phyloP scores from a whole-genome alignment of 2,797 vertebrate genomes.

The Cetoscarus ocellatus region DNA sequence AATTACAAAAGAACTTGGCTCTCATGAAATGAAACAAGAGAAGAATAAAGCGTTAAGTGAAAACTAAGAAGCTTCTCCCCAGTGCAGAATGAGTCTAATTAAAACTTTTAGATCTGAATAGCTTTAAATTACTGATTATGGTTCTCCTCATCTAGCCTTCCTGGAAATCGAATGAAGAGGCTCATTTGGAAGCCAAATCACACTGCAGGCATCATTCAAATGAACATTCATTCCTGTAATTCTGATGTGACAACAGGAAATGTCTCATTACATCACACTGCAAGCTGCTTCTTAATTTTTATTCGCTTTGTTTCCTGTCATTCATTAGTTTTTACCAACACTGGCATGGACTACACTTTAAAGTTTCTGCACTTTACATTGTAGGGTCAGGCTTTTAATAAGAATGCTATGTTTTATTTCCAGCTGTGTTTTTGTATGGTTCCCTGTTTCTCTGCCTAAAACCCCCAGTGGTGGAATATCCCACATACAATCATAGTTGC shows the following conservation, averaged over 20 bases:
- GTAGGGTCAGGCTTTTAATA: no score
- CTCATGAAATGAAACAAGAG: slow-evolving; percentile 20
- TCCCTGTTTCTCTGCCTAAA: no score
- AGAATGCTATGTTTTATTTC: no score
- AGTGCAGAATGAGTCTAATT: neutral
- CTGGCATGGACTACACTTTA: neutral
- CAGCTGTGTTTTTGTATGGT: no score
- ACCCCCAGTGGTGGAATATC: no score
- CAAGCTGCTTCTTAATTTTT: slow-evolving; percentile 2
- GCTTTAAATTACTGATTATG: neutral
- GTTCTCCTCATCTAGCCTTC: slow-evolving; percentile 32
- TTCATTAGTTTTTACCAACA: slow-evolving; percentile 15
- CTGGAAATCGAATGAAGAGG: slow-evolving; percentile 51
- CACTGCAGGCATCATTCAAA: slow-evolving; percentile 53
- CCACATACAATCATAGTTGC: no score
- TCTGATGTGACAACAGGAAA: slow-evolving; percentile 57
- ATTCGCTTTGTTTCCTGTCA: slow-evolving; percentile 31
- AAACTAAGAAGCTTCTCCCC: neutral
- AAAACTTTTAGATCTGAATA: slow-evolving; percentile 14
- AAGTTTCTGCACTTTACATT: neutral
- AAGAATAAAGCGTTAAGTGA: neutral
- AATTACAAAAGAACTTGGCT: slow-evolving; percentile 30
- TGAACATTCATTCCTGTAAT: slow-evolving; percentile 63
- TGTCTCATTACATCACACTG: slow-evolving; percentile 28
- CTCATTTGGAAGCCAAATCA: slow-evolving; percentile 59